These are phyloP conservation scores for Drosophila ochracea DNA, from an alignment of 2,888 invertebrate genomes.

Conservation along the genomic window DNA sequence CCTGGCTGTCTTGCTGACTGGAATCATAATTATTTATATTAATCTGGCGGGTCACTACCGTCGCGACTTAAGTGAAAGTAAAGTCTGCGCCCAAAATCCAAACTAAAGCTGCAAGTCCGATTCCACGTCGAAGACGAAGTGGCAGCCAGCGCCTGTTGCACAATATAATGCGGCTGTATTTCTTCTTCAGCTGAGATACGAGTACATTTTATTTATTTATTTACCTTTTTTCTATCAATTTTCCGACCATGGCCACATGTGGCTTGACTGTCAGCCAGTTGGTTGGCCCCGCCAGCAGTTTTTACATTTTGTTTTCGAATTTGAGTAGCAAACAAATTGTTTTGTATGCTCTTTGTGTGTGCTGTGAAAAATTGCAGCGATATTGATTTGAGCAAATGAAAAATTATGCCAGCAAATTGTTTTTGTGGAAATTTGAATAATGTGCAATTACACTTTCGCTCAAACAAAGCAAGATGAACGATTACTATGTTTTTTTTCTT, in stretches of 20 bases:
- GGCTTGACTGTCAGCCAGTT: conserved; percentile 46
- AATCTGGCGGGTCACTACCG: conserved; percentile 77
- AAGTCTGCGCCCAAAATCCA: conserved; percentile 39
- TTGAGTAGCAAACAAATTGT: conserved; percentile 67
- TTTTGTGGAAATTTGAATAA: conserved; percentile 28
- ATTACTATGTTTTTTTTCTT: not conserved
- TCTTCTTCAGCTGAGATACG: conserved; percentile 57
- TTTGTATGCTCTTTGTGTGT: conserved; percentile 33
- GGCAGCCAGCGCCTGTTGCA: conserved; percentile 65
- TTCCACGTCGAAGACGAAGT: conserved; percentile 13
- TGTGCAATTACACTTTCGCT: conserved; percentile 35
- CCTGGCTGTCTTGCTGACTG: conserved; percentile 30
- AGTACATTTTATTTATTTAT: conserved; percentile 27
- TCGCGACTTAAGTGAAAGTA: conserved; percentile 71
- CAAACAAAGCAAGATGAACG: not conserved
- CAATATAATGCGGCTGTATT: conserved; percentile 67
- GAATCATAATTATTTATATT: conserved; percentile 78
- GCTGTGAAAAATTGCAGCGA: conserved; percentile 46
- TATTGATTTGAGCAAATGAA: conserved; percentile 35
- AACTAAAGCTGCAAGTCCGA: conserved; percentile 17
- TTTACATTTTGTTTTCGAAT: conserved; percentile 38
- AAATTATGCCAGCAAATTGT: conserved; percentile 45
- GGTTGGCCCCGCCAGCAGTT: conserved; percentile 41
- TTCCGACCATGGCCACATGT: conserved; percentile 60
- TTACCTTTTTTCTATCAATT: conserved; percentile 40